phyloP scores from a whole-genome alignment of 2,888 invertebrate genomes.

The Sesamia inferens region DNA sequence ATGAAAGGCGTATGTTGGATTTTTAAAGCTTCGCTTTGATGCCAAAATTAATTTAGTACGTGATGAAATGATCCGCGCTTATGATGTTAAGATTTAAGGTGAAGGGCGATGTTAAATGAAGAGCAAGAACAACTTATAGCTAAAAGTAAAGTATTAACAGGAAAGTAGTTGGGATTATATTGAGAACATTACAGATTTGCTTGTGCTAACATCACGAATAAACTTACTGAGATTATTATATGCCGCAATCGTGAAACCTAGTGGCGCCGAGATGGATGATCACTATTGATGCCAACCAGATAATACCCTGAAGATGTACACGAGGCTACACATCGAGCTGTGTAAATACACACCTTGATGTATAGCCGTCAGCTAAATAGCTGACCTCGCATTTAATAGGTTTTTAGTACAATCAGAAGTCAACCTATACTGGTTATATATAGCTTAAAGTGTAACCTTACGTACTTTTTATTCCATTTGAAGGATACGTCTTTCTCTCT shows the following conservation, averaged over 20 bases:
- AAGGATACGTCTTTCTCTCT: neutral
- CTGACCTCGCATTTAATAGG: too few species aligned
- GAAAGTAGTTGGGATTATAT: neutral
- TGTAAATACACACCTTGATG: too few species aligned
- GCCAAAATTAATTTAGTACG: constrained; percentile 46
- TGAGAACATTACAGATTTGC: neutral
- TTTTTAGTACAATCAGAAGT: too few species aligned
- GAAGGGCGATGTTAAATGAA: constrained; percentile 24
- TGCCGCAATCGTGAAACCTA: neutral
- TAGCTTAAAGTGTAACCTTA: too few species aligned
- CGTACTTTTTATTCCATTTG: neutral
- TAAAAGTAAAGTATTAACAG: neutral
- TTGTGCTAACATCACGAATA: neutral
- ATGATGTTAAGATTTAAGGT: constrained; percentile 43
- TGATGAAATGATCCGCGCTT: constrained; percentile 28
- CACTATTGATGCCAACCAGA: too few species aligned
- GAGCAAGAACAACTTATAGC: neutral
- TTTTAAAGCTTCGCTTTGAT: constrained; percentile 54
- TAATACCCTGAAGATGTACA: neutral
- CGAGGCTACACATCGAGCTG: too few species aligned
- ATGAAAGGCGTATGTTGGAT: constrained; percentile 50
- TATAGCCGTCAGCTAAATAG: too few species aligned
- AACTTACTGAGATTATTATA: neutral
- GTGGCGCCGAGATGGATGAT: neutral
- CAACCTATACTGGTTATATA: too few species aligned